These are phyloP conservation scores for Adelognathus sp. DNA, from an alignment of 2,888 invertebrate genomes.

Conservation along the genomic window DNA sequence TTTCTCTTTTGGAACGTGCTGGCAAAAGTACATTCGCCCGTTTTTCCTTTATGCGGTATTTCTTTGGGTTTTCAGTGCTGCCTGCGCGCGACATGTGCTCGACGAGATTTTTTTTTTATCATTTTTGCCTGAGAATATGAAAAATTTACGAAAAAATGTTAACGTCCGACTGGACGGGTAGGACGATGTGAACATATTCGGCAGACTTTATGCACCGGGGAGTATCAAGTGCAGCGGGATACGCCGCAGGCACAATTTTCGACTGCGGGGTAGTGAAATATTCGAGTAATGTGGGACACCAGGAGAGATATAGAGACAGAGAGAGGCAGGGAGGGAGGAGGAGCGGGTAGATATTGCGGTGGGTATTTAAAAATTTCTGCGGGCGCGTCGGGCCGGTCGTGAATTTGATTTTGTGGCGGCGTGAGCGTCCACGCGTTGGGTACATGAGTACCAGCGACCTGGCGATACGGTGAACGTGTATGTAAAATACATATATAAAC, in stretches of 20 bases:
- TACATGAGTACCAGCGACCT: conserved; percentile 31
- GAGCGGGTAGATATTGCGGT: too few species aligned
- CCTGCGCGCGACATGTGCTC: not conserved
- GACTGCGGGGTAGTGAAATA: conserved; percentile 41
- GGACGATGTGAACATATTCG: not conserved
- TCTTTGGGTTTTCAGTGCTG: not conserved
- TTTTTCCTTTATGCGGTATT: not conserved
- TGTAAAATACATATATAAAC: conserved; percentile 5
- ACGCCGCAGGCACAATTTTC: conserved; percentile 25
- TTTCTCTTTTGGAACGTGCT: conserved; percentile 17
- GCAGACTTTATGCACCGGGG: not conserved
- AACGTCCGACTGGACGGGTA: not conserved
- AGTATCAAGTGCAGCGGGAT: not conserved
- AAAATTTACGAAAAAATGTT: not conserved
- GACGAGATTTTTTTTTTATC: conserved; percentile 21
- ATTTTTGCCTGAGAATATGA: conserved; percentile 4
- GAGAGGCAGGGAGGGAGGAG: conserved; percentile 13
- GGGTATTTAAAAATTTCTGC: conserved; percentile 54
- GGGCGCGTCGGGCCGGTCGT: conserved; percentile 46
- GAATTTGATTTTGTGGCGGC: conserved; percentile 58
- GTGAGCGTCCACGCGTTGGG: conserved; percentile 41
- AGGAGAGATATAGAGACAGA: not conserved
- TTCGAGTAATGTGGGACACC: conserved; percentile 42
- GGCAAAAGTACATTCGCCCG: not conserved
- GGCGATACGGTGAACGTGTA: not conserved